A percentile compares a stretch with the other conserved stretches of the same genome.
Evolutionary conservation across 2,797 vertebrate genomes (phyloP).

Genomic region (Microctenopoma lineatum): DNA sequence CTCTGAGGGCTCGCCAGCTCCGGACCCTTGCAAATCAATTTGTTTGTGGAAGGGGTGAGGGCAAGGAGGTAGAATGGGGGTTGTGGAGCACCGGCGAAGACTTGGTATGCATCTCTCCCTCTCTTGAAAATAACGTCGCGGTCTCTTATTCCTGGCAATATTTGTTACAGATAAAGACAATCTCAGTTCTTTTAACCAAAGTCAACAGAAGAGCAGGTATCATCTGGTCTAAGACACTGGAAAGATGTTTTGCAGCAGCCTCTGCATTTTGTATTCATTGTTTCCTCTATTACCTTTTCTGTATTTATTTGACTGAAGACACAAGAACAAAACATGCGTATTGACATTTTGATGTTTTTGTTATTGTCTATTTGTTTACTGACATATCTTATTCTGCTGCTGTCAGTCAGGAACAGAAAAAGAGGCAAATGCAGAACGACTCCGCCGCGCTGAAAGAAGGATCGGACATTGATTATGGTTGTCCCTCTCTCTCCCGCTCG

Average conservation of each 20-base stretch:
- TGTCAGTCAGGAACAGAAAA: conserved; percentile 60
- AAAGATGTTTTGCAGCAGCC: neutral
- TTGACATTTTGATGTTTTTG: conserved; percentile 43
- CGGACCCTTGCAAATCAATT: conserved; percentile 97
- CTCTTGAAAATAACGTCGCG: conserved; percentile 37
- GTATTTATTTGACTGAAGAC: neutral
- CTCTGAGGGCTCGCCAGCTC: conserved; percentile 85
- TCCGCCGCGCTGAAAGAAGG: conserved; percentile 49
- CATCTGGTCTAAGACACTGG: neutral
- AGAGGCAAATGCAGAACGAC: conserved; percentile 65
- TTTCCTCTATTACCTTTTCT: neutral
- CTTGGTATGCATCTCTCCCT: conserved; percentile 41
- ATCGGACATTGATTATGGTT: conserved; percentile 74
- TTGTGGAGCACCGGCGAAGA: conserved; percentile 26
- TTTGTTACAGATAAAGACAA: conserved; percentile 20
- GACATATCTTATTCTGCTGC: conserved; percentile 62
- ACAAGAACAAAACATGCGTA: conserved; percentile 17
- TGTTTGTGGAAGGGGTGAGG: conserved; percentile 84
- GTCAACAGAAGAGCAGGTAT: conserved; percentile 1
- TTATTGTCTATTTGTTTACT: conserved; percentile 37
- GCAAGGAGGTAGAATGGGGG: conserved; percentile 50
- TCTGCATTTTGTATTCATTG: neutral
- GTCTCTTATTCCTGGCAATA: conserved; percentile 26
- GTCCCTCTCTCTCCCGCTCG: conserved; percentile 52
- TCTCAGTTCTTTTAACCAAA: conserved; percentile 23